Percentiles rank a stretch among this genome's conserved stretches.
These are phyloP conservation scores for Monopis laevigella DNA, from an alignment of 2,888 invertebrate genomes.

Conservation along the genomic window DNA sequence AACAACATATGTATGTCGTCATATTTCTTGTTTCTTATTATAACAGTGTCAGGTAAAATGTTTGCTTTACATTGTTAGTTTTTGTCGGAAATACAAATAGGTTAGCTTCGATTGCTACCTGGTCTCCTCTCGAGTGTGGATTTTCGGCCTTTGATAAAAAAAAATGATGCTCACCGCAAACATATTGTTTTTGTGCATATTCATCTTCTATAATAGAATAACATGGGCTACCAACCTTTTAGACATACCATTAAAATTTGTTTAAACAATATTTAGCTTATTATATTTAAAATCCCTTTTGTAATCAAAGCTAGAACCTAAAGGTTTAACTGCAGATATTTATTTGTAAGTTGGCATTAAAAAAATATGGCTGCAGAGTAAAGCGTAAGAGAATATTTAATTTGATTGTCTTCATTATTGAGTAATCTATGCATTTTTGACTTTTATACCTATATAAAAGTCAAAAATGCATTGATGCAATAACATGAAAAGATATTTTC, in stretches of 20 bases:
- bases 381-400: too few relatives aligned
- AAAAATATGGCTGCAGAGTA: too few relatives aligned
- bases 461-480: too few relatives aligned
- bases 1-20: constrained; percentile 52
- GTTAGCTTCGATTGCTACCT: constrained; percentile 58
- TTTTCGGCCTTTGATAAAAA: constrained; percentile 58
- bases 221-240: constrained; percentile 31
- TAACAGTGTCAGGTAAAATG: constrained; percentile 58
- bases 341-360: too few relatives aligned
- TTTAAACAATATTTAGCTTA: too few relatives aligned
- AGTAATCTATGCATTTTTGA: too few relatives aligned
- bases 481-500: too few relatives aligned
- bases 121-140: constrained; percentile 53
- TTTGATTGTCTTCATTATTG: too few relatives aligned
- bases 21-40: constrained; percentile 62
- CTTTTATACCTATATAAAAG: too few relatives aligned
- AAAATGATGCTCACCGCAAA: constrained; percentile 57
- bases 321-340: too few relatives aligned
- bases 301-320: too few relatives aligned
- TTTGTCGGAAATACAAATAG: constrained; percentile 62
- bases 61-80: constrained; percentile 47
- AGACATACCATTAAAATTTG: constrained; percentile 7
- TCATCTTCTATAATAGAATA: constrained; percentile 27
- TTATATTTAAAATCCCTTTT: too few relatives aligned
- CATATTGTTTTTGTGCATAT: constrained; percentile 57